Evolutionary conservation across 2,113 vertebrate species (phyloP), one percentile per base, ranked within the genome.

Genomic region (Tragelaphus strepsiceros): DNA sequence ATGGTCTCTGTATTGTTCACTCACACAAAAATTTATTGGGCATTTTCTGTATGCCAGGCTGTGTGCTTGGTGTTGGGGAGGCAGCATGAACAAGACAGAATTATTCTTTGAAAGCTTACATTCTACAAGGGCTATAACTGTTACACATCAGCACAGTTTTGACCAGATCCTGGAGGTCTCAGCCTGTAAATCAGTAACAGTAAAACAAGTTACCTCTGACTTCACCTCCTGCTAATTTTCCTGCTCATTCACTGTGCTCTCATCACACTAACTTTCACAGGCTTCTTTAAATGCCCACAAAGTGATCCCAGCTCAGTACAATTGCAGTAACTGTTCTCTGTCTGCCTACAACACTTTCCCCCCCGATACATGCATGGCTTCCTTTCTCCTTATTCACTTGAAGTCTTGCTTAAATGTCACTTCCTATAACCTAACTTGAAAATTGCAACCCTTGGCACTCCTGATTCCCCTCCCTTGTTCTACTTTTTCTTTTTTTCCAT

Each of bases 121-220:
- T 92, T 87, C 83, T 91, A 87, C 88, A 56, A 83, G 39, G 59
- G 32, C 88, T 97, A 3, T 59, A 32, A 35, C 32, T 94, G 2
- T 90, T 94, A 32, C 35, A 92, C 61, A 54, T 30, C 62, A 67
- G 39, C 83, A 93, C 11, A 94, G 26, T 89, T 90, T 56, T 93
- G 64, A 80, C 54, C 94, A 96, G 35, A 87, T 92, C 91, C 10
- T 4, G 71, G 81, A 61, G 21, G 59, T 92, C 91, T 95, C n/a
- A 56, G 51, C 74, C 84, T 94, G 43, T 88, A 81, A 62, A 32
- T 96, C 74, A 81, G n/a, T 96, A 94, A 88, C 49, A 97, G 15
- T 94, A 90, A 96, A 96, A 90, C 53, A 88, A 77, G 74, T 92
- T 97, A 94, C n/a, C 64, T 96, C 61, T 95, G 32, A 94, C 35